Evolutionary conservation across 1,140 invertebrate species (phyloP).

Genomic region (Dryas iulia): DNA sequence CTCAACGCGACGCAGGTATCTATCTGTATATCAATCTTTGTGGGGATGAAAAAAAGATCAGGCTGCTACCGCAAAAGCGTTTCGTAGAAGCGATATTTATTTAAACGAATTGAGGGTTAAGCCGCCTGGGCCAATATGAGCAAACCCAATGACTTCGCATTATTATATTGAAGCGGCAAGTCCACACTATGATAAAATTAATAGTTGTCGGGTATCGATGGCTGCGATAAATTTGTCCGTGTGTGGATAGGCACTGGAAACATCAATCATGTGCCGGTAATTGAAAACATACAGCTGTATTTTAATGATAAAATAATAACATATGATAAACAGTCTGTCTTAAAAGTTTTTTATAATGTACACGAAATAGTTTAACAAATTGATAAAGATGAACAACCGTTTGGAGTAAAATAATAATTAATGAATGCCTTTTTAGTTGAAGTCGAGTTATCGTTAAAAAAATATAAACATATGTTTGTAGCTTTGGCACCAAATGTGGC

Average conservation of each 20-base stretch:
- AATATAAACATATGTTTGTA: conserved; percentile 58
- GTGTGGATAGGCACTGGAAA: conserved; percentile 53
- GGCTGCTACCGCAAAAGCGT: conserved; percentile 40
- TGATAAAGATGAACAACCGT: neutral
- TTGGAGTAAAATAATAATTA: neutral
- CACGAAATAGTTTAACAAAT: neutral
- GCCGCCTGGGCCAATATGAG: conserved; percentile 38
- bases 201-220: conserved; percentile 60
- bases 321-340: conserved; percentile 13
- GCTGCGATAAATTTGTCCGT: conserved; percentile 65
- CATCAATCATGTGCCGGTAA: conserved; percentile 66
- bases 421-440: neutral
- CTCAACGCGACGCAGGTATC: neutral
- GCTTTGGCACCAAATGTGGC: conserved; percentile 56
- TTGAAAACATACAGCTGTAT: conserved; percentile 65
- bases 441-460: neutral
- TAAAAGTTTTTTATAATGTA: neutral
- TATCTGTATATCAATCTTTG: neutral
- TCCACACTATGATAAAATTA: conserved; percentile 56
- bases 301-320: conserved; percentile 44
- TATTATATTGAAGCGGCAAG: conserved; percentile 46
- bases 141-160: conserved; percentile 61
- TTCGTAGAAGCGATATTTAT: conserved; percentile 63
- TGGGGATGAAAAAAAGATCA: neutral
- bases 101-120: conserved; percentile 55